Evolutionary conservation across 2,888 invertebrate species (phyloP), one percentile per base, ranked within the genome.

Genomic region (Drosophila pseudotalamancana): DNA sequence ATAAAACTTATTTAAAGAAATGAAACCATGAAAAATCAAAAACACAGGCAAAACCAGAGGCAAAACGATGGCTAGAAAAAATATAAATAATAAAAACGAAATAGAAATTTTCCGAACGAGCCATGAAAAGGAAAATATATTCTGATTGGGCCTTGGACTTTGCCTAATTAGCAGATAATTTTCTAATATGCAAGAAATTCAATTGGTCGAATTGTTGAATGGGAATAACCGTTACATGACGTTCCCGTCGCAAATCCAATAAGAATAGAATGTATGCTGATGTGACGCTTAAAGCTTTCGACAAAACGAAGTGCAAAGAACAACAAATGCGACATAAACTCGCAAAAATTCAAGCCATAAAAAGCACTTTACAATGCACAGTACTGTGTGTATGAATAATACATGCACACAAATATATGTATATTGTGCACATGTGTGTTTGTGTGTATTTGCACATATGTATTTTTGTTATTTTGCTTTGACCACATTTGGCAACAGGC

Each of bases 1-100:
- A 89, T 89, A 89, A 84, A 86, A 81, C 78, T 86, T 89, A 89
- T 89, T 89, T 89, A 88, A 89, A 89, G 90, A 89, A 89, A 89
- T 89, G 90, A 90, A 89, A 88, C 90, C 89, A 89, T 89, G 90
- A 89, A 89, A 87, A 75, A 73, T 74, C 60, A 85, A 82, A 77
- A 79, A 76, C 70, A 77, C 65, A 72, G 56, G 61, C 71, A 73
- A 72, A 77, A 62, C 70, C 71, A 65, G 71, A 40, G 51, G 45
- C 42, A 49, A 77, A 81, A 80, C 71, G 81, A 62, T 78, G 76
- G 76, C 68, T 67, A 72, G 55, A 48, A 67, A n/a, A 80, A 78
- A 80, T 77, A 70, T 68, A 80, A 82, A 86, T 83, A 73, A 79
- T 72, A 63, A 75, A 54, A 45, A 27, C 54, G 56, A 29, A 55